Percentiles rank a stretch among this genome's conserved stretches.
phyloP scores from a whole-genome alignment of 2,797 vertebrate genomes.

The Anolis apletophallus region DNA sequence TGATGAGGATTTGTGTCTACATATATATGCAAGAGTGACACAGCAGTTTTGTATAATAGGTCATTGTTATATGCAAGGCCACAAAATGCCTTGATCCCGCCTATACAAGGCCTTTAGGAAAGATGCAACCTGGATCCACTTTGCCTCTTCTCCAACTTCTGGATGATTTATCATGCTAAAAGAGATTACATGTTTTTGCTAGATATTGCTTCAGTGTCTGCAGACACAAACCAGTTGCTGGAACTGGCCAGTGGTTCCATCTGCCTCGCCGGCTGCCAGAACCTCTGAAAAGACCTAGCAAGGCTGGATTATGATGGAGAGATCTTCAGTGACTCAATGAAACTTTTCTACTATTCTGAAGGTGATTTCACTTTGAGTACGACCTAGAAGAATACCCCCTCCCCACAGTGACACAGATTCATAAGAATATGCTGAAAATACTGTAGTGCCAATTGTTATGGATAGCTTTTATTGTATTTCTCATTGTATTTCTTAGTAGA shows the following conservation, averaged over 20 bases:
- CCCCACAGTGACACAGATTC: no score
- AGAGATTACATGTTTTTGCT: not conserved
- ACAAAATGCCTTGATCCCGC: not conserved
- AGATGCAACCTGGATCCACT: not conserved
- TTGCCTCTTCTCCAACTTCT: not conserved
- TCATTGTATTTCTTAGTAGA: no score
- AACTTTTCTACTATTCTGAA: not conserved
- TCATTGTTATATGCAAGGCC: not conserved
- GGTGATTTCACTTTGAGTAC: not conserved
- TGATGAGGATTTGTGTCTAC: not conserved
- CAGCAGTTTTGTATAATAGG: not conserved
- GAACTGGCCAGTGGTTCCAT: not conserved
- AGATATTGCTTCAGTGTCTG: not conserved
- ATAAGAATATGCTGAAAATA: no score
- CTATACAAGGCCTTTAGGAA: not conserved
- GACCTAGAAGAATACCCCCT: not conserved
- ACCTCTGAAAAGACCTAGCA: not conserved
- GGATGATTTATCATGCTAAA: not conserved
- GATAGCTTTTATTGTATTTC: no score
- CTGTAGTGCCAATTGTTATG: no score
- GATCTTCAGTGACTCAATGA: not conserved
- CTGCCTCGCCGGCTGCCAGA: no score
- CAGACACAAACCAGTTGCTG: not conserved
- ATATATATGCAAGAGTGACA: not conserved
- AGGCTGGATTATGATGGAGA: not conserved